Conservation (phyloP, 2,888 invertebrate genomes). For the Trisateles emortualis region DNA sequence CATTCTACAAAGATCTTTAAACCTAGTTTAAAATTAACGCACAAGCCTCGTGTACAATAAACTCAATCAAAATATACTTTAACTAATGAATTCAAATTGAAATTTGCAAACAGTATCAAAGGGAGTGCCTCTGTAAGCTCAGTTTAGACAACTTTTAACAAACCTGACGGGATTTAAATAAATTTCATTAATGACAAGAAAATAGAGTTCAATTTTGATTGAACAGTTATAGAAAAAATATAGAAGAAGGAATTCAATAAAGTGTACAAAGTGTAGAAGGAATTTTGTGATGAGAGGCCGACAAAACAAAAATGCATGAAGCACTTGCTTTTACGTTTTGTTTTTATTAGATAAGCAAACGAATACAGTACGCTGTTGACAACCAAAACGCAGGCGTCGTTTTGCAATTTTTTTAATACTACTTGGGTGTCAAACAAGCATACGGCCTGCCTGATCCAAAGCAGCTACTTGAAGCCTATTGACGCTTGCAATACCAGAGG, state of each 20-base stretch:
- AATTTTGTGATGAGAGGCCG: conserved; percentile 31
- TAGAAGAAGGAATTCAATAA: conserved; percentile 37
- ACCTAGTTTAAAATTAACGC: conserved; percentile 15
- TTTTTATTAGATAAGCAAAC: not conserved
- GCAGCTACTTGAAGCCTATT: too few relatives aligned
- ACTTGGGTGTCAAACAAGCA: too few relatives aligned
- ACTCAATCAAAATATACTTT: conserved; percentile 41
- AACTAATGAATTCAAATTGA: conserved; percentile 41
- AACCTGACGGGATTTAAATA: not conserved
- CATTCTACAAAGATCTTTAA: not conserved
- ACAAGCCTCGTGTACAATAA: conserved; percentile 22
- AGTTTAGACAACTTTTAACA: conserved; percentile 29
- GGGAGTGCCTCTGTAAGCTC: conserved; percentile 29
- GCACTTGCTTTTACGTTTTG: not conserved
- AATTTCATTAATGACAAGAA: not conserved
- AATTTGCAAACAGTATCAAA: conserved; percentile 45
- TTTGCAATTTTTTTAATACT: too few relatives aligned
- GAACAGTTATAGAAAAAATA: conserved; percentile 17
- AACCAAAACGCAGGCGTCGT: too few relatives aligned
- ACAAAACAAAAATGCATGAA: conserved; percentile 26
- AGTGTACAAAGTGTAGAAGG: conserved; percentile 20
- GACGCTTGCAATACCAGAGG: too few relatives aligned
- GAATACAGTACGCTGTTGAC: not conserved
- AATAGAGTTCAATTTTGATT: conserved; percentile 12
- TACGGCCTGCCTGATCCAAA: too few relatives aligned